These are phyloP conservation scores for Nemapogon koenigi DNA, from an alignment of 2,888 invertebrate genomes.

Conservation along the genomic window DNA sequence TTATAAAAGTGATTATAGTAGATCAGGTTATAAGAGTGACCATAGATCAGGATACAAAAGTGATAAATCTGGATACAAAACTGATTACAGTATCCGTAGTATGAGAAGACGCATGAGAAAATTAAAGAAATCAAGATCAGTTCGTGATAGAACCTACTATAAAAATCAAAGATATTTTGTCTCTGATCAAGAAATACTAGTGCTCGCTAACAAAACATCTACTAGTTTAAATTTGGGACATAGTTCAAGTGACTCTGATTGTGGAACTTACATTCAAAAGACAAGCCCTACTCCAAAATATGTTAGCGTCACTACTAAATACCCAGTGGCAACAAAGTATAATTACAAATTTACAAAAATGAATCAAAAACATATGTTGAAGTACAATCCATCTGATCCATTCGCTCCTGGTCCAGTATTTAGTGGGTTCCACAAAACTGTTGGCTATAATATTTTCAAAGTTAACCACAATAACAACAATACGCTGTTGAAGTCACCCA, in stretches of 20 bases:
- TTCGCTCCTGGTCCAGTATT: constrained; percentile 61
- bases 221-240: constrained; percentile 64
- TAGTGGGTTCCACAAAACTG: constrained; percentile 50
- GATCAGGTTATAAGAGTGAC: constrained; percentile 68
- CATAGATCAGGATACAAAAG: constrained; percentile 68
- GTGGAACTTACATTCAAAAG: constrained; percentile 48
- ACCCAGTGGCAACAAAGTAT: constrained; percentile 44
- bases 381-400: constrained; percentile 46
- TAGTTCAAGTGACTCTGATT: constrained; percentile 60
- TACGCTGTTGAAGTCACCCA: constrained; percentile 44
- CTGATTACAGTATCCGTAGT: constrained; percentile 61
- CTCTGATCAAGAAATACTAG: constrained; percentile 65
- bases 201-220: constrained; percentile 60
- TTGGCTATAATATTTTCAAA: constrained; percentile 54
- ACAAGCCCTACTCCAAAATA: constrained; percentile 51
- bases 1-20: constrained; percentile 35
- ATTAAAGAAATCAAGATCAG: constrained; percentile 56
- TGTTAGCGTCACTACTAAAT: constrained; percentile 49
- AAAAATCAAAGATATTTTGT: constrained; percentile 63
- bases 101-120: constrained; percentile 54
- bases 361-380: constrained; percentile 37
- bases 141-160: constrained; percentile 55
- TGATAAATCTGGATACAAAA: constrained; percentile 67
- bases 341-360: constrained; percentile 45
- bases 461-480: constrained; percentile 52